phyloP scores from a whole-genome alignment of 2,888 invertebrate species.

The Deilephila elpenor region DNA sequence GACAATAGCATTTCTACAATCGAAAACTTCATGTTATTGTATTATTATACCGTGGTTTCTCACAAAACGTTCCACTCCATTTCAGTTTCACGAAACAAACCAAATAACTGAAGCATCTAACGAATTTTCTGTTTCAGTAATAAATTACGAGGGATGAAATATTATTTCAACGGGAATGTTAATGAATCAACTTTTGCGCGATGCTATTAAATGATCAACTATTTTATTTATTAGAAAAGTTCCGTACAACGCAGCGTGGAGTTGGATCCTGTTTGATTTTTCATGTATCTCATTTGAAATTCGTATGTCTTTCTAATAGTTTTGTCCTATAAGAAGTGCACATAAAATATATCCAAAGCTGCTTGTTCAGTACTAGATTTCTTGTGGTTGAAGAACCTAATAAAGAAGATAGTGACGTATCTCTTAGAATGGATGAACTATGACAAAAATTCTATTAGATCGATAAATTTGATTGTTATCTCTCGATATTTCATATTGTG shows the following conservation, averaged over 20 bases:
- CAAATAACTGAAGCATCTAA: neutral
- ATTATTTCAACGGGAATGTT: slow-evolving; percentile 31
- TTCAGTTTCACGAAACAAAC: neutral
- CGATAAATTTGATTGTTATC: no score
- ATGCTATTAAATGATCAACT: slow-evolving; percentile 40
- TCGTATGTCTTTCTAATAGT: neutral
- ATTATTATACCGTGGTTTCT: neutral
- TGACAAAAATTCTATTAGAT: no score
- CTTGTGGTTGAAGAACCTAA: no score
- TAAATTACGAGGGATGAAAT: neutral
- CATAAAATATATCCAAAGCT: no score
- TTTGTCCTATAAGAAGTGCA: no score
- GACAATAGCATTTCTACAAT: no score
- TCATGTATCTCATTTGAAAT: neutral
- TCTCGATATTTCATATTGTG: neutral
- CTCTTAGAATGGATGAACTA: no score
- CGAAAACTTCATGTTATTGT: no score
- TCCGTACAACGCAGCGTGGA: slow-evolving; percentile 32
- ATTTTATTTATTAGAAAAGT: slow-evolving; percentile 47
- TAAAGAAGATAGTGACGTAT: no score
- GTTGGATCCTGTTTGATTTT: neutral
- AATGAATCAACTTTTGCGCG: slow-evolving; percentile 46
- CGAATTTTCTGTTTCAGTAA: neutral
- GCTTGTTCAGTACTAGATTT: no score
- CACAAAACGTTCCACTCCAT: neutral